Percentiles rank a stretch among this genome's conserved stretches.
phyloP scores from a whole-genome alignment of 1,140 invertebrate genomes.

The Platyscapa corneri region DNA sequence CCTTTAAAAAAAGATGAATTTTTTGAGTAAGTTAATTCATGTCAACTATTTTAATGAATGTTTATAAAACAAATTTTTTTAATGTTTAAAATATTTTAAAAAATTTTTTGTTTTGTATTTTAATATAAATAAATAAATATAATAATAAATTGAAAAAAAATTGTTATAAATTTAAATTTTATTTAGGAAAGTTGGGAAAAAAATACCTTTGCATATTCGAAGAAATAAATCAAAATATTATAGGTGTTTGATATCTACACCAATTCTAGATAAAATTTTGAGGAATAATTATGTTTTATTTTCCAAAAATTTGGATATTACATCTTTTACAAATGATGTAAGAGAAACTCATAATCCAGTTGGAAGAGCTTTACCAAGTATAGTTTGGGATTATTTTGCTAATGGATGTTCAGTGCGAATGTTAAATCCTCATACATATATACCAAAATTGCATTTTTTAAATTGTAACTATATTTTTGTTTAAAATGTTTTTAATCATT shows the following conservation, averaged over 20 bases:
- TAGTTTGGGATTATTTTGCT: slow-evolving; percentile 93
- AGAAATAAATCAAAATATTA: slow-evolving; percentile 82
- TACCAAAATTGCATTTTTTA: slow-evolving; percentile 77
- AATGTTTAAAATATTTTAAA: too few relatives aligned
- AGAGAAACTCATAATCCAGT: slow-evolving; percentile 91
- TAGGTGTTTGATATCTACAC: slow-evolving; percentile 83
- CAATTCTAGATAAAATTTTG: slow-evolving; percentile 86
- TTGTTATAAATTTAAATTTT: background rate
- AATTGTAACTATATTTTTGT: slow-evolving; percentile 70
- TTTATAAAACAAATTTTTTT: background rate
- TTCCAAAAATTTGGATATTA: slow-evolving; percentile 93
- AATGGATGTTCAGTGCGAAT: slow-evolving; percentile 94
- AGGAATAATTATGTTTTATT: slow-evolving; percentile 84
- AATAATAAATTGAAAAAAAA: too few relatives aligned
- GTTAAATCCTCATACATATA: slow-evolving; percentile 95
- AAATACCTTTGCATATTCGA: slow-evolving; percentile 83
- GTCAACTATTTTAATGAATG: background rate
- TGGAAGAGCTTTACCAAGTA: slow-evolving; percentile 83
- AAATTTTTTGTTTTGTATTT: background rate
- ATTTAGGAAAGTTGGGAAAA: slow-evolving; percentile 83
- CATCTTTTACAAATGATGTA: slow-evolving; percentile 85
- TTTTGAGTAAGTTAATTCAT: slow-evolving; percentile 73
- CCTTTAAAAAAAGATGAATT: slow-evolving; percentile 80
- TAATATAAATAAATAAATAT: background rate
- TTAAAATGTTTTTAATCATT: slow-evolving; percentile 21